A percentile compares a stretch with the other conserved stretches of the same genome.
Evolutionary conservation across 1,140 invertebrate species (phyloP).

Genomic region (Philotrypesis tridentata): DNA sequence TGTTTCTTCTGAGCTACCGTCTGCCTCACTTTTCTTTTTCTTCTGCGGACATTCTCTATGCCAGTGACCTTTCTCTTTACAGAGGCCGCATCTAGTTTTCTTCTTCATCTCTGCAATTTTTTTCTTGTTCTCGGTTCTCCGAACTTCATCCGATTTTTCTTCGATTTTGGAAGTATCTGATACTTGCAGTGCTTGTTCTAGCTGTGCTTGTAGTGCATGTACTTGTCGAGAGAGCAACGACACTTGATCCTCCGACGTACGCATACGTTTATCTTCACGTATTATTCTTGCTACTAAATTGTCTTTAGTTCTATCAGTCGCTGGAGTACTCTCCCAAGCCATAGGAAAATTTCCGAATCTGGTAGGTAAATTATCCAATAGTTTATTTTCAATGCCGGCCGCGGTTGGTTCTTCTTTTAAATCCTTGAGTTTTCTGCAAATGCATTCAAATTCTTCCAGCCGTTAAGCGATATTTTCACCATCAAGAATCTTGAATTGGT

Average conservation of each 20-base stretch:
- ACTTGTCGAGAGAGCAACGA: no score
- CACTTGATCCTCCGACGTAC: not conserved
- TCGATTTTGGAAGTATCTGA: not conserved
- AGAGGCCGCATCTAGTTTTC: not conserved
- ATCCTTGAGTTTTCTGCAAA: constrained; percentile 41
- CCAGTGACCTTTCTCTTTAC: constrained; percentile 16
- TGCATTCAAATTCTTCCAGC: constrained; percentile 33
- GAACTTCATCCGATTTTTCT: not conserved
- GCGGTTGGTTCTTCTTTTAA: constrained; percentile 16
- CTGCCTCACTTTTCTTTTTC: not conserved
- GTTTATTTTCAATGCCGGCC: not conserved
- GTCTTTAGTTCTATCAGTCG: not conserved
- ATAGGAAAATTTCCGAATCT: not conserved
- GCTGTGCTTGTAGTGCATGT: no score
- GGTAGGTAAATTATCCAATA: not conserved
- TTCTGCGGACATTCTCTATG: constrained; percentile 2
- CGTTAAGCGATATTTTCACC: constrained; percentile 1
- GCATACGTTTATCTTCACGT: not conserved
- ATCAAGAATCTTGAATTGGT: not conserved
- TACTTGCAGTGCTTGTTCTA: not conserved
- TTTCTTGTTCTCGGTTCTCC: not conserved
- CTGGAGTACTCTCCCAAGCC: not conserved
- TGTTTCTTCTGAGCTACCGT: constrained; percentile 5
- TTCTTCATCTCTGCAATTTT: not conserved
- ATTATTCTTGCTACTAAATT: not conserved